A percentile compares a stretch with the other conserved stretches of the same genome.
phyloP scores from a whole-genome alignment of 37 sponge, comb jelly and placozoan genomes.

The Halichondria panicea region DNA sequence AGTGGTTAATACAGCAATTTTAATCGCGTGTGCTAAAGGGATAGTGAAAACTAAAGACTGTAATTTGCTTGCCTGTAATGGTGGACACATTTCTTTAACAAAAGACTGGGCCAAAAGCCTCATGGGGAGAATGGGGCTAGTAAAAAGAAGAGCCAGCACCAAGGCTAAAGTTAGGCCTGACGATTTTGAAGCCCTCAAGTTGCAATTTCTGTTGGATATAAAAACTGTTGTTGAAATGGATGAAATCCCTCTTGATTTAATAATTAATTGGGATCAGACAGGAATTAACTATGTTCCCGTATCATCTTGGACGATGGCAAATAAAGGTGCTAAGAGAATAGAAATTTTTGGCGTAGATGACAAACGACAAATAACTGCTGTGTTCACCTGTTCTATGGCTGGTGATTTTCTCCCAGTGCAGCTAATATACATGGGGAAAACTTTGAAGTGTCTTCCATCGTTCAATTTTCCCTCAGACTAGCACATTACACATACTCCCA shows the following conservation, averaged over 20 bases:
- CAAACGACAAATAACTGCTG: neutral
- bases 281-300: neutral
- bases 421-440: neutral
- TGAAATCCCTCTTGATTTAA: neutral
- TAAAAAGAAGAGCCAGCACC: constrained; percentile 46
- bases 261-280: constrained; percentile 38
- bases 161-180: constrained; percentile 46
- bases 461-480: neutral
- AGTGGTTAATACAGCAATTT: constrained; percentile 47
- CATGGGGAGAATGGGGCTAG: constrained; percentile 55
- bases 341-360: neutral
- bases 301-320: constrained; percentile 18
- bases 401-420: neutral
- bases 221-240: constrained; percentile 25
- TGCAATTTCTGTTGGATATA: constrained; percentile 56
- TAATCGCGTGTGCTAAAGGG: constrained; percentile 42
- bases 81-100: constrained; percentile 24
- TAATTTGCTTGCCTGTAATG: constrained; percentile 48
- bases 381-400: neutral
- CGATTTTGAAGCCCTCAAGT: constrained; percentile 48
- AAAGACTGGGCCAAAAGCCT: constrained; percentile 57
- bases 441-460: neutral
- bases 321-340: neutral
- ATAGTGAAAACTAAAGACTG: constrained; percentile 38
- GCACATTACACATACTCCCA: neutral